These are phyloP conservation scores for Apteryx mantelli DNA, from an alignment of 2,113 vertebrate genomes.

Conservation along the genomic window DNA sequence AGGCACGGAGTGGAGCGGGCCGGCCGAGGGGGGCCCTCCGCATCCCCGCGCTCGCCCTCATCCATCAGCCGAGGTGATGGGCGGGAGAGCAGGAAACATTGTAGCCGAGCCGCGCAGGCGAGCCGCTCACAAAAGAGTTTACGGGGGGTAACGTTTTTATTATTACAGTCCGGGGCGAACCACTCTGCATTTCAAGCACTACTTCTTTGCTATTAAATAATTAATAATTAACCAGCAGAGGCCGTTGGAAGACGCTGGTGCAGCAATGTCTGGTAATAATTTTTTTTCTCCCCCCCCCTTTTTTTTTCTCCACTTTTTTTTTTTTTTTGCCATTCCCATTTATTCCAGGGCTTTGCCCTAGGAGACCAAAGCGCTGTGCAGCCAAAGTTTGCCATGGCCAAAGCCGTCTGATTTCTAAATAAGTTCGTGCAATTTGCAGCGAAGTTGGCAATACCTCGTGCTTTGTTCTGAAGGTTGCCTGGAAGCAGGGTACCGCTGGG, in stretches of 20 bases:
- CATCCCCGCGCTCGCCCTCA: background rate
- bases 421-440: background rate
- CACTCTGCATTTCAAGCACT: conserved; percentile 14
- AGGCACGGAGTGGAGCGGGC: background rate
- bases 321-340: background rate
- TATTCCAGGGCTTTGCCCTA: background rate
- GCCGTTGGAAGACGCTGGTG: background rate
- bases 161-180: background rate
- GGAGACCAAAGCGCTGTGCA: background rate
- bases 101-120: conserved; percentile 4
- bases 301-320: too few species aligned
- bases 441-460: background rate
- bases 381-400: background rate
- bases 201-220: conserved; percentile 20
- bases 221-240: conserved; percentile 50
- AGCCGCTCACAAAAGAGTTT: conserved; percentile 8
- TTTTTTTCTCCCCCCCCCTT: background rate
- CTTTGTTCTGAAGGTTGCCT: background rate
- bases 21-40: too few species aligned
- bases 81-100: background rate
- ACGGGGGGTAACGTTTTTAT: background rate
- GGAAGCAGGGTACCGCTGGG: background rate
- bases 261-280: conserved; percentile 34
- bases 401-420: background rate
- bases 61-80: conserved; percentile 27